Percentiles rank a stretch among this genome's conserved stretches.
Conservation (phyloP, 2,888 invertebrate genomes). For the Molorchus minor region DNA sequence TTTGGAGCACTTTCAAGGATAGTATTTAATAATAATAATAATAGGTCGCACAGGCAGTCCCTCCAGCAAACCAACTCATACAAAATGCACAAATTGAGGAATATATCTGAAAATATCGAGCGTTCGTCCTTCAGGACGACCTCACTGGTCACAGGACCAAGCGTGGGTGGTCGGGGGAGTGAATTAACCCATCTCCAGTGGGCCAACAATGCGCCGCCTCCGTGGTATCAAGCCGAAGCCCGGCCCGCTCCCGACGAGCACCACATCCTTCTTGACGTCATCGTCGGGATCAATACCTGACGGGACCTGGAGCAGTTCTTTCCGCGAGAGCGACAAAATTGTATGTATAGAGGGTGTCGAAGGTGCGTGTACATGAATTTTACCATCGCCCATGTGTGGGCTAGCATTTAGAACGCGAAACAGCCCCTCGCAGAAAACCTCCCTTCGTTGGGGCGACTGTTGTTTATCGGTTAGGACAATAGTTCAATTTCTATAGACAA, state of each 20-base stretch:
- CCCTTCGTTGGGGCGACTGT: constrained; percentile 95
- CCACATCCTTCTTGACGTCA: constrained; percentile 57
- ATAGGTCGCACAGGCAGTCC: too few species aligned
- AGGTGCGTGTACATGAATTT: constrained; percentile 55
- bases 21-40: too few species aligned
- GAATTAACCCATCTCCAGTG: constrained; percentile 42
- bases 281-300: constrained; percentile 58
- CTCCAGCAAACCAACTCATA: too few species aligned
- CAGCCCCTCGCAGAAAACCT: constrained; percentile 97
- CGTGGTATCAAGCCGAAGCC: constrained; percentile 19
- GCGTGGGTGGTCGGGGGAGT: constrained; percentile 47
- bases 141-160: constrained; percentile 42
- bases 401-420: constrained; percentile 95
- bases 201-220: constrained; percentile 44
- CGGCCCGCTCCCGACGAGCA: constrained; percentile 31
- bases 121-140: constrained; percentile 41
- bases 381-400: constrained; percentile 87
- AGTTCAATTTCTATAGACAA: constrained; percentile 39
- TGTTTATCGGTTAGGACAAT: constrained; percentile 62
- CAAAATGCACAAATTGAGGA: too few species aligned
- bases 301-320: constrained; percentile 56
- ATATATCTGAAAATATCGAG: constrained; percentile 18
- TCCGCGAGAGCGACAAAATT: constrained; percentile 55
- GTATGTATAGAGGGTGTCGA: constrained; percentile 48
- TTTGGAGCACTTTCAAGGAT: too few species aligned